A percentile compares a stretch with the other conserved stretches of the same genome.
Conservation (phyloP, 2,113 vertebrate genomes). For the Onychorhynchus coronatus region DNA sequence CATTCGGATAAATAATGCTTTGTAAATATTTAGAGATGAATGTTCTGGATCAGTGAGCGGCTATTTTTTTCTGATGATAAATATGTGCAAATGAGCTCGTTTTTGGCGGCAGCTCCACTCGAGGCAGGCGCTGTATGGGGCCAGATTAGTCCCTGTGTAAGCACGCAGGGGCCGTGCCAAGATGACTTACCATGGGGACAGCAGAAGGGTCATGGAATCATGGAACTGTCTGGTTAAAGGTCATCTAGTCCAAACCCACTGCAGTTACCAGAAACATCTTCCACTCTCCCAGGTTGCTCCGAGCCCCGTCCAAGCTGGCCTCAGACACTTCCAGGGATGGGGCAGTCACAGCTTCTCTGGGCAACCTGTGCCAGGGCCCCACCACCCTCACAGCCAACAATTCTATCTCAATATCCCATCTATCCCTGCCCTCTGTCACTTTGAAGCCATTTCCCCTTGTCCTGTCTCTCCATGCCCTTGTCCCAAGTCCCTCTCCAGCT, state of each 20-base stretch:
- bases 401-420: background rate
- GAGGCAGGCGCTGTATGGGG: background rate
- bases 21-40: constrained; percentile 77
- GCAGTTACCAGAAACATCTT: background rate
- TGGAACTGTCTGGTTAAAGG: background rate
- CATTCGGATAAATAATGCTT: constrained; percentile 67
- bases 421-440: rapidly evolving
- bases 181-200: background rate
- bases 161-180: rapidly evolving
- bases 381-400: rapidly evolving
- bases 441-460: background rate
- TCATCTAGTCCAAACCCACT: background rate
- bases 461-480: background rate
- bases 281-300: rapidly evolving
- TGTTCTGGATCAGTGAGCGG: constrained; percentile 55
- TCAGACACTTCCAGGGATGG: background rate
- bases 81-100: constrained; percentile 42
- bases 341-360: background rate
- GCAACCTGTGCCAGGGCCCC: background rate
- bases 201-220: background rate
- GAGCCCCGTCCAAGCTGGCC: rapidly evolving
- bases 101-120: background rate
- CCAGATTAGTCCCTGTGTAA: background rate
- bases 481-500: background rate
- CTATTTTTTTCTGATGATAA: constrained; percentile 31